Conservation (phyloP, 2,888 invertebrate genomes). For the Odontomyia ornata region DNA sequence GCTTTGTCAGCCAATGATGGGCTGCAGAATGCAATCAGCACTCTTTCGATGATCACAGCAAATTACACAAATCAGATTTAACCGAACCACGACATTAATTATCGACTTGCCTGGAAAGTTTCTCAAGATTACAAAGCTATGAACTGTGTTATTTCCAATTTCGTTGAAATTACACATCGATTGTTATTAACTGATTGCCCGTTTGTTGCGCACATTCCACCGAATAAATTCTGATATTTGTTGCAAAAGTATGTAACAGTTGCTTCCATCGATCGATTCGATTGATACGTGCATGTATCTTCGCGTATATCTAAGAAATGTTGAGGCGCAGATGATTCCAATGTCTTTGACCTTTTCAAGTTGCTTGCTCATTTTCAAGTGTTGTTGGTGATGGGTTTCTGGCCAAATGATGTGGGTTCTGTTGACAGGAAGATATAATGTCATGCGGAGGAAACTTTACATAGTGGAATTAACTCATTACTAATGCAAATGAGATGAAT, state of each 20-base stretch:
- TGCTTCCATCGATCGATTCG: not conserved
- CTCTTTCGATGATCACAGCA: not conserved
- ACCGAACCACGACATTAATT: not conserved
- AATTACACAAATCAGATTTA: not conserved
- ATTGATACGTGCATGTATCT: not conserved
- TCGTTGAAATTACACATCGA: slow-evolving; percentile 22
- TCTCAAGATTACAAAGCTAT: not conserved
- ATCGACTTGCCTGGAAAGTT: not conserved
- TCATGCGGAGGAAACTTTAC: not conserved
- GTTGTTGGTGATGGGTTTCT: not conserved
- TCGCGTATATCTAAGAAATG: not conserved
- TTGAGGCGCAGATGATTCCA: not conserved
- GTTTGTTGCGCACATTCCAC: not conserved
- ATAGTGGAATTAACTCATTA: too few species aligned
- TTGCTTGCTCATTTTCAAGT: not conserved
- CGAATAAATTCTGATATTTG: not conserved
- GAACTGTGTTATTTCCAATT: slow-evolving; percentile 28
- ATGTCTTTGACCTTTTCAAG: slow-evolving; percentile 20
- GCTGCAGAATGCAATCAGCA: too few species aligned
- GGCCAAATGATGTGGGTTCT: not conserved
- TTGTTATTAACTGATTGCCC: slow-evolving; percentile 20
- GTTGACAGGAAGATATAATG: not conserved
- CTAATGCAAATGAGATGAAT: too few species aligned
- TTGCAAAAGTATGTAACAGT: not conserved
- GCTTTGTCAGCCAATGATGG: too few species aligned